Conservation (phyloP, 1,140 invertebrate genomes). For the Saccostrea echinata region DNA sequence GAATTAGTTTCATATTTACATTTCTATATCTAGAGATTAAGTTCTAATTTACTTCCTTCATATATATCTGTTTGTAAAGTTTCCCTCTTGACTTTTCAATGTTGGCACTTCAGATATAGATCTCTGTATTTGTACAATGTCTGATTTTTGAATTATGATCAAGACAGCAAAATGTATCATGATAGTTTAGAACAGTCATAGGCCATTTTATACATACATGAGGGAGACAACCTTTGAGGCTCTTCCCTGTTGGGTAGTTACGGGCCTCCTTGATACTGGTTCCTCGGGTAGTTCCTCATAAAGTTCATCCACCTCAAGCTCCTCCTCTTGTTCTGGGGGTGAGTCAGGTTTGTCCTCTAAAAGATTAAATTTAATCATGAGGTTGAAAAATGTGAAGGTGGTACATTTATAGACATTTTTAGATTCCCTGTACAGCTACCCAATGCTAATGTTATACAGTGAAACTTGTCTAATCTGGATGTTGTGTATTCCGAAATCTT, state of each 20-base stretch:
- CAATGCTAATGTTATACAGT: no score
- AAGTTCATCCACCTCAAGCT: conserved; percentile 43
- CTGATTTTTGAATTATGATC: background rate
- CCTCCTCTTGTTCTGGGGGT: background rate
- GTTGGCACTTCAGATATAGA: background rate
- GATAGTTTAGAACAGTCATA: background rate
- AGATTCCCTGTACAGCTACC: no score
- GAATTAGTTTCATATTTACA: background rate
- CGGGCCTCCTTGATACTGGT: background rate
- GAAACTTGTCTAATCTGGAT: no score
- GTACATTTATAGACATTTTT: no score
- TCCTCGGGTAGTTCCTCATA: conserved; percentile 48
- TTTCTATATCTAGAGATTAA: background rate
- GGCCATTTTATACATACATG: background rate
- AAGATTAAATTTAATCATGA: background rate
- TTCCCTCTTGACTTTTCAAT: background rate
- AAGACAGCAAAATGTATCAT: background rate
- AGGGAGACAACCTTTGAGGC: conserved; percentile 7
- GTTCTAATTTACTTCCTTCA: background rate
- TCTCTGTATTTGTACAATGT: background rate
- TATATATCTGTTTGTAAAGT: background rate
- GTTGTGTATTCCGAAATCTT: no score
- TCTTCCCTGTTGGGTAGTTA: background rate
- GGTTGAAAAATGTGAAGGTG: no score
- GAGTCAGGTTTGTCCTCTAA: background rate